A percentile compares a stretch with the other conserved stretches of the same genome.
Evolutionary conservation across 2,797 vertebrate species (phyloP).

Genomic region (Ctenosaura bakeri): DNA sequence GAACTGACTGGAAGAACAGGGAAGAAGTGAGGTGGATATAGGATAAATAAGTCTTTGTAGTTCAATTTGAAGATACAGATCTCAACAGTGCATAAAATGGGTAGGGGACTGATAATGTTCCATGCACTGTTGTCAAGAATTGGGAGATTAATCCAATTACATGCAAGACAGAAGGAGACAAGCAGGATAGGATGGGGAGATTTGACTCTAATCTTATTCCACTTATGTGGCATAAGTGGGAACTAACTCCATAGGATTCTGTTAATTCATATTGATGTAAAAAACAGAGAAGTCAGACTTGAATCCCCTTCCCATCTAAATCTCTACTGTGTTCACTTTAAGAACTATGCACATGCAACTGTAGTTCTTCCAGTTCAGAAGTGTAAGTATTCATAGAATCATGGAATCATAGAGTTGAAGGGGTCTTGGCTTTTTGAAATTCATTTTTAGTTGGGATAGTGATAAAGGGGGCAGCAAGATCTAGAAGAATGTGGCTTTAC

Average conservation of each 20-base stretch:
- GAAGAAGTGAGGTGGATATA: neutral
- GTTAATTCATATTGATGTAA: neutral
- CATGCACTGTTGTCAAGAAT: neutral
- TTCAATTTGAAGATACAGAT: slow-evolving; percentile 17
- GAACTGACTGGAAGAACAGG: neutral
- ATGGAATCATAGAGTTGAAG: neutral
- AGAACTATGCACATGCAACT: neutral
- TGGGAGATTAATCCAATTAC: slow-evolving; percentile 27
- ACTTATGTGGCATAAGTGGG: neutral
- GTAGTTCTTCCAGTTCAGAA: neutral
- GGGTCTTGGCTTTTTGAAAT: neutral
- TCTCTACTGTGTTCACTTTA: slow-evolving; percentile 9
- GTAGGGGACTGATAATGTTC: neutral
- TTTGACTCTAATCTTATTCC: neutral
- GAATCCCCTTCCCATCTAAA: neutral
- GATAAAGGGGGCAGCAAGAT: slow-evolving; percentile 7
- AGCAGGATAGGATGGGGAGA: neutral
- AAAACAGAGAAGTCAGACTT: neutral
- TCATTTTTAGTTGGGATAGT: neutral
- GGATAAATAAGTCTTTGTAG: slow-evolving; percentile 12
- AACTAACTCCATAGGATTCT: neutral
- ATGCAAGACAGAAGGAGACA: neutral
- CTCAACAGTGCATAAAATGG: slow-evolving; percentile 16
- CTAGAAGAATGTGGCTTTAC: neutral
- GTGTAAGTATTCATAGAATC: neutral